Evolutionary conservation across 2,797 vertebrate genomes (phyloP).

Genomic region (Myotis myotis): DNA sequence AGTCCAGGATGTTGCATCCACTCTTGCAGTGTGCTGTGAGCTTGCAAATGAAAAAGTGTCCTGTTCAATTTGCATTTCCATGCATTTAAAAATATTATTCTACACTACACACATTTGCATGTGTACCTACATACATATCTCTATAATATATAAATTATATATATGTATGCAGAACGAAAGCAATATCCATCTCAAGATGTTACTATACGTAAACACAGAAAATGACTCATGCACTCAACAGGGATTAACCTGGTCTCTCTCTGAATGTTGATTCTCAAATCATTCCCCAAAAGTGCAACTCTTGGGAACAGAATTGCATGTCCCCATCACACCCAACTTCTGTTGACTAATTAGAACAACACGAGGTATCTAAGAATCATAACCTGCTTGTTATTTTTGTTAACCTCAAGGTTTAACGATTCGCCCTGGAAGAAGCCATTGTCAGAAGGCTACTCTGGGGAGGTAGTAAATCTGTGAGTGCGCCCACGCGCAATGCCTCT

Average conservation of each 20-base stretch:
- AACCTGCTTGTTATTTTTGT: not conserved
- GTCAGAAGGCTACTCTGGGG: slow-evolving; percentile 37
- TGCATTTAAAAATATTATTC: not conserved
- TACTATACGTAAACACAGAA: not conserved
- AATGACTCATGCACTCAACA: not conserved
- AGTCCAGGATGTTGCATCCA: not conserved
- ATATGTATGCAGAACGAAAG: not conserved
- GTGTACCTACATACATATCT: not conserved
- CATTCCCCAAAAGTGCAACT: not conserved
- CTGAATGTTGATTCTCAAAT: not conserved
- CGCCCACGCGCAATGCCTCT: not conserved
- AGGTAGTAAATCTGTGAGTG: slow-evolving; percentile 59
- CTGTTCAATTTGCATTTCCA: not conserved
- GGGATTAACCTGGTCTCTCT: not conserved
- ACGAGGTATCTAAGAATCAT: not conserved
- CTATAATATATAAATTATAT: not conserved
- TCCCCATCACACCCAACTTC: not conserved
- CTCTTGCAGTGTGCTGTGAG: not conserved
- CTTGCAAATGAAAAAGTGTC: not conserved
- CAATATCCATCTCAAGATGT: not conserved
- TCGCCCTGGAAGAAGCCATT: not conserved
- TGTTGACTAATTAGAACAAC: not conserved
- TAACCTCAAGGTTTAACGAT: not conserved
- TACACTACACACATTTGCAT: too few relatives aligned
- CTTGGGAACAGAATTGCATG: not conserved